Base-by-base conservation (phyloP, 92 coral and sea anemone genomes). In the Galaxea fascicularis region DNA sequence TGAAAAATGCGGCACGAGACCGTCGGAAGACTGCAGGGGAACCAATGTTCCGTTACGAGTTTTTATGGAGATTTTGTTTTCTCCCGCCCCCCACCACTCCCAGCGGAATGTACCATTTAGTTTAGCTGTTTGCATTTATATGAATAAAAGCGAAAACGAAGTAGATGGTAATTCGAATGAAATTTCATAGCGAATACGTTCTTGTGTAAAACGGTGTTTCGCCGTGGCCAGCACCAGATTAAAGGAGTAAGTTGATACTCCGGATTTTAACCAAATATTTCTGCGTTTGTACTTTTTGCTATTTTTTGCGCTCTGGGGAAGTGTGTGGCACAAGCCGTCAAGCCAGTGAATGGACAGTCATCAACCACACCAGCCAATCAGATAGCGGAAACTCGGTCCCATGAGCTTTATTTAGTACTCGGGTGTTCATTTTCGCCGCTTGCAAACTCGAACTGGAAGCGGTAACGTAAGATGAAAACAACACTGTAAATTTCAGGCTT, bases 381-480 rank as follows among this genome's bases (percentile, higher is more conserved):
- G 67, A 79, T 82, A 74, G 87, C 88, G 57, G 65, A 66, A 77
- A 81, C 76, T 83, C 85, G 53, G 91, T 89, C 93, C 88, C 92
- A 63, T 77, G 94, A 78, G 91, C 74, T 86, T 91, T 91, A 90
- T 93, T 87, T 86, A 79, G 77, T 70, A 51, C 81, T 72, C 89
- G 82, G 88, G 98, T 94, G 98, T 89, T 94, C 97, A 93, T 93
- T 93, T 93, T 85, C 92, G 90, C 80, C 86, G 94, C 94, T 90
- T 91, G 93, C 95, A 86, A 91, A 91, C 85, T 54, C 44, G 9
- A 71, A 69, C 60, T 71, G 86, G 71, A 82, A 82, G 67, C 71
- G 20, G 66, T 44, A 12, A 69, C 22, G 76, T 52, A 53, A 20
- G 70, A 56, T 59, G 70, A 39, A 56, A 71, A 54, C 78, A 56